These are phyloP conservation scores for Mormyrus lacerda DNA, from an alignment of 2,113 vertebrate genomes.

Conservation along the genomic window DNA sequence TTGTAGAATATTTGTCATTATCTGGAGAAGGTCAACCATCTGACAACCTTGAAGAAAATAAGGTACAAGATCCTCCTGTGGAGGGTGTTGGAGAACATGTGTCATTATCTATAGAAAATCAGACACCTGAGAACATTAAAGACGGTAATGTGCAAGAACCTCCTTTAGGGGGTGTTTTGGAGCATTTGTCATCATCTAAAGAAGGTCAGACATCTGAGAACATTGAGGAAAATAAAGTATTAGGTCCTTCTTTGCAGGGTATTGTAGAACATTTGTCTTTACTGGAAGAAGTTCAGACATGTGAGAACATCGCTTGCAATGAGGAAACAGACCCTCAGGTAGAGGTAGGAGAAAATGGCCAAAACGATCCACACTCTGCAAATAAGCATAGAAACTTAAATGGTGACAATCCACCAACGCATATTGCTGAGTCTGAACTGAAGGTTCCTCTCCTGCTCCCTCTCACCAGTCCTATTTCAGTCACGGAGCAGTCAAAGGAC, in stretches of 20 bases:
- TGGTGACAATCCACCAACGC: conserved; percentile 22
- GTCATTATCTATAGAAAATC: not conserved
- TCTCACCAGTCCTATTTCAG: not conserved
- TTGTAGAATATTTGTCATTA: conserved; percentile 6
- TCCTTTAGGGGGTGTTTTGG: not conserved
- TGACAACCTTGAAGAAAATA: not conserved
- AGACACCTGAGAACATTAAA: not conserved
- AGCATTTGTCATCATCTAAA: not conserved
- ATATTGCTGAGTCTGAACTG: conserved; percentile 31
- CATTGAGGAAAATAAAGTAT: not conserved
- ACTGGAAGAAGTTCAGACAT: not conserved
- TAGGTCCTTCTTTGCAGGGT: not conserved
- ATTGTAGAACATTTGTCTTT: not conserved
- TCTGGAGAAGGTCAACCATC: not conserved
- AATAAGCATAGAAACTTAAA: conserved; percentile 26
- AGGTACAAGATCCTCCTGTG: not conserved
- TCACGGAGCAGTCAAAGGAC: conserved; percentile 10
- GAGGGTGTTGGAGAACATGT: not conserved
- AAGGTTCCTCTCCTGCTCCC: conserved; percentile 28
- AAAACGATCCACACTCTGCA: conserved; percentile 3
- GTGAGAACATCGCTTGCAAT: not conserved
- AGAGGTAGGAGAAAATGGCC: conserved; percentile 37
- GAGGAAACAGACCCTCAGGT: conserved; percentile 19
- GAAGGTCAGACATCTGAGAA: not conserved
- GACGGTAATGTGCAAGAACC: not conserved